Percentiles rank a stretch among this genome's conserved stretches.
Evolutionary conservation across 2,113 vertebrate genomes (phyloP).

Genomic region (Calyptomena viridis): DNA sequence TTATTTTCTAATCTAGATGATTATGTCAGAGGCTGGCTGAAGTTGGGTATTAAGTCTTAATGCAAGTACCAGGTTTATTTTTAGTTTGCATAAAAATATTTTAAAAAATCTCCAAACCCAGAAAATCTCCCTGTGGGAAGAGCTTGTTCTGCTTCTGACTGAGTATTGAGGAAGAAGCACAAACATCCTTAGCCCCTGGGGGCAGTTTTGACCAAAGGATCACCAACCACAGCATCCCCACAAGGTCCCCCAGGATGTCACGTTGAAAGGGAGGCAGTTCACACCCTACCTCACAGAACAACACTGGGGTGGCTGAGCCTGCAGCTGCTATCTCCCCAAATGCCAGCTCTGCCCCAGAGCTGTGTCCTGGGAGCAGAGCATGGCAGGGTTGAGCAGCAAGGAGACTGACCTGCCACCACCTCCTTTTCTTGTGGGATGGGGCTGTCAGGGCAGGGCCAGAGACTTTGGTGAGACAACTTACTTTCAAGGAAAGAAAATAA

Average conservation of each 20-base stretch:
- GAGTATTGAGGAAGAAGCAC: neutral
- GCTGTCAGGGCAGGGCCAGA: neutral
- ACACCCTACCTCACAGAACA: neutral
- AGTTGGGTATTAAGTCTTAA: neutral
- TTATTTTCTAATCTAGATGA: neutral
- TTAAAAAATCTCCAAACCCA: neutral
- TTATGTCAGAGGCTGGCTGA: neutral
- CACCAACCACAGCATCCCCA: rapidly evolving
- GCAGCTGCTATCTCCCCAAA: neutral
- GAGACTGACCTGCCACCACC: neutral
- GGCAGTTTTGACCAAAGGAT: neutral
- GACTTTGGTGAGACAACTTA: neutral
- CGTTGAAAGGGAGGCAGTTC: neutral
- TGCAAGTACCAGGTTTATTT: neutral
- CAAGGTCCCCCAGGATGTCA: neutral
- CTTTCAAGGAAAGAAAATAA: neutral
- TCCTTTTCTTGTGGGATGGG: neutral
- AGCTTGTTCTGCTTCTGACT: neutral
- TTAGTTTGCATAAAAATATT: neutral
- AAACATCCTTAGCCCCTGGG: neutral
- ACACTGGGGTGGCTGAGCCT: neutral
- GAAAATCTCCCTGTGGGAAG: neutral
- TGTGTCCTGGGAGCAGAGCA: neutral
- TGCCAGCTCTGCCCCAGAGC: neutral
- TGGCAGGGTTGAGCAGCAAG: neutral